Base-by-base conservation (phyloP, 2,113 vertebrate genomes). In the Microcebus jonahi region DNA sequence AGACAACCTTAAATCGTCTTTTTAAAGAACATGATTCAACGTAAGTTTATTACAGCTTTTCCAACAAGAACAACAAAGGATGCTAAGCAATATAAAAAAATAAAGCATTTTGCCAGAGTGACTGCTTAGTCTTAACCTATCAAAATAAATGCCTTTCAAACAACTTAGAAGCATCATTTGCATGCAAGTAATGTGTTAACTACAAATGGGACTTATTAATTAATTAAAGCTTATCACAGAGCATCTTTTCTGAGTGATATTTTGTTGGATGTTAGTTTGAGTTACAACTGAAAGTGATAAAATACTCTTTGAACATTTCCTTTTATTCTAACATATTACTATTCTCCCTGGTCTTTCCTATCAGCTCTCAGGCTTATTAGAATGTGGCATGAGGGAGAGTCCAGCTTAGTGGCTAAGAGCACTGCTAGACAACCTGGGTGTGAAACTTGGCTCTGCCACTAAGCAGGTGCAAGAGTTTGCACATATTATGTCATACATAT, bases 171-270 rank as follows among this genome's bases (percentile, higher is more conserved):
- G 61, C 8, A 39, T 76, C n/a, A 71, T 96, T 95, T 97, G 81
- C 42, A 90, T 92, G 76, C 87, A 65, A 84, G 83, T 17, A 23
- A 84, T 48, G 50, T 70, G 81, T 87, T 93, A 48, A 77, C 65
- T 77, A 65, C 65, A 83, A 96, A 92, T 70, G 92, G 96, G 93
- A 86, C 90, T 95, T 91, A 90, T 53, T 86, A 90, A 55, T 96
- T 94, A 96, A 97, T 97, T 95, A 97, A 96, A 93, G 65, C 84
- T 92, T 90, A 96, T 90, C 89, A 96, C 83, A 97, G 63, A 68
- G 65, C 53, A 79, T 90, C 91, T 95, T 93, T 90, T 77, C 71
- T 55, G 83, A 97, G 94, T 75, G 80, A n/a, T 95, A 95, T 95
- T 97, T 96, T 92, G 91, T 92, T 96, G 87, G 93, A 80, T 97